These are phyloP conservation scores for Drosophila busckii DNA, from an alignment of 1,140 invertebrate genomes.

Conservation along the genomic window DNA sequence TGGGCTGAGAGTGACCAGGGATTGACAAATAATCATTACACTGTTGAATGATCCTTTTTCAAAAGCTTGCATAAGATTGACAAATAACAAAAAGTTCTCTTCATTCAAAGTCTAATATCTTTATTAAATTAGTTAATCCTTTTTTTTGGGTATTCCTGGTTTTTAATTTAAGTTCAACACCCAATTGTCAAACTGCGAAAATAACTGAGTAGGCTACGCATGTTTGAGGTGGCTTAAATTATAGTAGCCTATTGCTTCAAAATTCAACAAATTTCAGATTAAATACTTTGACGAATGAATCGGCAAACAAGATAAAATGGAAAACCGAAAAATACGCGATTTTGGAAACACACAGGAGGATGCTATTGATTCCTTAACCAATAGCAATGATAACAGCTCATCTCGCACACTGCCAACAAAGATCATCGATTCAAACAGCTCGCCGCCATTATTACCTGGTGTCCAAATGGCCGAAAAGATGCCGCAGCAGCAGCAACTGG, in stretches of 20 bases:
- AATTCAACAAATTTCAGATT: constrained; percentile 44
- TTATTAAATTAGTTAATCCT: too few species aligned
- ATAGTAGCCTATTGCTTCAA: constrained; percentile 48
- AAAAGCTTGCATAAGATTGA: too few species aligned
- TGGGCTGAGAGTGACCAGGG: constrained; percentile 13
- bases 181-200: too few species aligned
- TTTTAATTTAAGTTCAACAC: too few species aligned
- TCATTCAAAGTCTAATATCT: too few species aligned
- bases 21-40: background rate
- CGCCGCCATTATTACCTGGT: background rate
- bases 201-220: too few species aligned
- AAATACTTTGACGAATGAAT: constrained; percentile 33
- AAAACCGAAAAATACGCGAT: constrained; percentile 29
- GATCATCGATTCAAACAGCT: constrained; percentile 4
- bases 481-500: constrained; percentile 1
- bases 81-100: too few species aligned
- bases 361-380: constrained; percentile 15
- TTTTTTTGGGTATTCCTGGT: too few species aligned
- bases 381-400: constrained; percentile 11
- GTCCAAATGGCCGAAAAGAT: background rate
- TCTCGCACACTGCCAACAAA: constrained; percentile 8
- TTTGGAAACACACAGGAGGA: constrained; percentile 31
- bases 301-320: constrained; percentile 27
- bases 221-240: too few species aligned
- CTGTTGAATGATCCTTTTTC: too few species aligned